Percentiles rank a stretch among this genome's conserved stretches.
These are phyloP conservation scores for Hippasteria phrygiana DNA, from an alignment of 53 echinoderm and acorn worm species.

Conservation along the genomic window DNA sequence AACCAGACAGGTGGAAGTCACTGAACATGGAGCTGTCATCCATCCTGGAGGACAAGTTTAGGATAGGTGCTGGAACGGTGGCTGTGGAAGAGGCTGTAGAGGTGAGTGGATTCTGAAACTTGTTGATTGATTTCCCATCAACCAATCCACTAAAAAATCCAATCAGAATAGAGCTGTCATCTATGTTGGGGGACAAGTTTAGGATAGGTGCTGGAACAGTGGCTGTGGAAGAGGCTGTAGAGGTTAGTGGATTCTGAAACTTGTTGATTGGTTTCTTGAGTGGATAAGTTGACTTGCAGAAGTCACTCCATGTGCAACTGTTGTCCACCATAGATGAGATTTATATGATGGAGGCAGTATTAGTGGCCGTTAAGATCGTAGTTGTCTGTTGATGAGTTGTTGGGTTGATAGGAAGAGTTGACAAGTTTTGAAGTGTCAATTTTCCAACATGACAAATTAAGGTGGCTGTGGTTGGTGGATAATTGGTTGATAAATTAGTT, in stretches of 20 bases:
- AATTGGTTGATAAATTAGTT: no score
- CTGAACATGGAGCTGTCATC: conserved; percentile 93
- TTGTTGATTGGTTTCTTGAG: no score
- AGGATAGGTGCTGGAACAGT: conserved; percentile 74
- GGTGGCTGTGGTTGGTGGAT: no score
- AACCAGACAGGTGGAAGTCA: conserved; percentile 90
- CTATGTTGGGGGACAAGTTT: conserved; percentile 82
- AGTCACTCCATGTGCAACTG: no score
- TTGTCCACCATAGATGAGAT: no score
- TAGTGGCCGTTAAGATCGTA: no score
- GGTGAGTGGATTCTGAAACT: conserved; percentile 60
- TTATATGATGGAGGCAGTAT: no score
- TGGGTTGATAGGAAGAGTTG: no score
- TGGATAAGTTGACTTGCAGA: no score
- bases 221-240: conserved; percentile 77
- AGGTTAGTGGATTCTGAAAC: conserved; percentile 62
- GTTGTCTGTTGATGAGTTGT: no score
- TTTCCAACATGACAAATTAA: no score
- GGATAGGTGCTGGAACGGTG: conserved; percentile 75
- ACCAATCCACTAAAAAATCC: background rate
- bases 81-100: conserved; percentile 85
- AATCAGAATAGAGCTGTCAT: conserved; percentile 76
- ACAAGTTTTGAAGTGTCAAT: no score
- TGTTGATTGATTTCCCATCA: background rate
- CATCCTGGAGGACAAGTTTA: conserved; percentile 83